Evolutionary conservation across 1,140 invertebrate genomes (phyloP).

Genomic region (Formica selysi): DNA sequence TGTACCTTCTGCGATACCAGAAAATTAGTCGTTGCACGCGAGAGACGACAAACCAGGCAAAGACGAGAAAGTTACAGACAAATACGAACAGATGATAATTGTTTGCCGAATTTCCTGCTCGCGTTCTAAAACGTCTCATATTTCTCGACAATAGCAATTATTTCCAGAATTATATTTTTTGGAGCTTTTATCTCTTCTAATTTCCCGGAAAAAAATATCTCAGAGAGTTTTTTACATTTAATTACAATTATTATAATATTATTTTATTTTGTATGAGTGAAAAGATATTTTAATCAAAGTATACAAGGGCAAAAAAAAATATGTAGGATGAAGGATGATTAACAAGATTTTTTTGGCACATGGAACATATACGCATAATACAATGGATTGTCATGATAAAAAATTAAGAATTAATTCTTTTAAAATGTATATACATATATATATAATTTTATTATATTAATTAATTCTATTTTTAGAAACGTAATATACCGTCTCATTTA

Average conservation of each 20-base stretch:
- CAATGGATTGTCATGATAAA: too few species aligned
- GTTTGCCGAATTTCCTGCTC: constrained; percentile 67
- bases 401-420: too few species aligned
- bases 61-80: constrained; percentile 66
- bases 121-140: constrained; percentile 42
- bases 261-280: neutral
- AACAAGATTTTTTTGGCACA: neutral
- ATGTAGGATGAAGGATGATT: neutral
- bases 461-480: too few species aligned
- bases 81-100: constrained; percentile 66
- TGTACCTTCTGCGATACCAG: constrained; percentile 64
- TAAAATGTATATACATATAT: too few species aligned
- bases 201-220: neutral
- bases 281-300: neutral
- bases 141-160: neutral
- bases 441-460: too few species aligned
- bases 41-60: constrained; percentile 45
- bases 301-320: neutral
- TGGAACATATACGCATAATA: neutral
- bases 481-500: too few species aligned
- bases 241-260: neutral
- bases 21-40: constrained; percentile 65
- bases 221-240: neutral
- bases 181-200: neutral
- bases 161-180: neutral